Base-by-base conservation (phyloP, 2,797 vertebrate genomes). In the Oceanodroma leucorhoa region DNA sequence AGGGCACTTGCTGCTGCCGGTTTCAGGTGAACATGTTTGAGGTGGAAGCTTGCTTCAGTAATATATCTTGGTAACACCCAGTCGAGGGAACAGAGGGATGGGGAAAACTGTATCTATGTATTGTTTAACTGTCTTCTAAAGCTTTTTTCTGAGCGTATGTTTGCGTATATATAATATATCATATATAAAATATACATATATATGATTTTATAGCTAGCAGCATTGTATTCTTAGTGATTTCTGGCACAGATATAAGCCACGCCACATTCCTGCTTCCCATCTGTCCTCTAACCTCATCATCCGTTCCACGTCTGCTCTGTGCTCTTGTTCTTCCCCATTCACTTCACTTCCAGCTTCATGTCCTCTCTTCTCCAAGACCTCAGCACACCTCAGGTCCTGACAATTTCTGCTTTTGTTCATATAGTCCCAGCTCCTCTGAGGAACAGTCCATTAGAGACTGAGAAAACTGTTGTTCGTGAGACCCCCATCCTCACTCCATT, bases 281-380 rank as follows among this genome's bases (percentile, higher is more conserved):
- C 82, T 87, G 65, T 83, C 5, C 3, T 53, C 26, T 78, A 48
- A 66, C 17, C 27, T 79, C n/a, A 21, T 58, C 71, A 73, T 55
- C 40, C 1, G 1, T 65, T 45, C 14, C 7, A 4, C 0, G 0
- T 43, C 38, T 0, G 4, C 53, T 72, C 73, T 87, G 34, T 1
- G 5, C 27, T 54, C 48, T 76, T 5, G 1, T 70, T 85, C 43
- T 72, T 84, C 65, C 50, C 43, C 18, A 20, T 60, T 93, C 40
- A 34, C 9, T 46, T 72, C 73, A 45, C 10, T 34, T 87, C 14
- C 34, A 72, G 2, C 16, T 78, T 92, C 12, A 21, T 7, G 8
- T 40, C 29, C 20, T 87, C 24, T 87, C 20, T 72, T 43, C 48
- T 88, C 29, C 14, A 70, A 7, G 58, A 8, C 51, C 29, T 93